These are phyloP conservation scores for Tetranychus piercei DNA, from an alignment of 2,888 invertebrate species.

Conservation along the genomic window DNA sequence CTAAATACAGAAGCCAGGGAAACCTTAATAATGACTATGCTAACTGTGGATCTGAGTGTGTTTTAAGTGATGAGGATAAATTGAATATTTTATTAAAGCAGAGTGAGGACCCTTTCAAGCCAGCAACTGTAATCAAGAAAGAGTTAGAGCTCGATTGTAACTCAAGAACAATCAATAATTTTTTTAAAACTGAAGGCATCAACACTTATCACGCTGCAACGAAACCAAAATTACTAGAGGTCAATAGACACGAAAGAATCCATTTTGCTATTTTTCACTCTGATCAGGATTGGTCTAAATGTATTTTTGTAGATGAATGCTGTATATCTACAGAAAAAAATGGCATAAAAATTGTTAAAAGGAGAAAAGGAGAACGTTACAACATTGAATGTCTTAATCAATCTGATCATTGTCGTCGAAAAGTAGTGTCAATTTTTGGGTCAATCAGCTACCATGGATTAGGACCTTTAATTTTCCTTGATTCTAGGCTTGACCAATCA, in stretches of 20 bases:
- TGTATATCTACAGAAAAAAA: no score
- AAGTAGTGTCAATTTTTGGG: no score
- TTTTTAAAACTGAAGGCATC: background rate
- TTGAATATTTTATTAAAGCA: background rate
- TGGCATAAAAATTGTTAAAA: no score
- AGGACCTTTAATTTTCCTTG: no score
- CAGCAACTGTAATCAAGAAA: background rate
- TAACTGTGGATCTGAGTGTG: background rate
- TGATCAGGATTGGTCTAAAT: no score
- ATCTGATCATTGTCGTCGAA: no score
- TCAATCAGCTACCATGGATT: no score
- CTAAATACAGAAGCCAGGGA: background rate
- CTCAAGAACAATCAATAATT: background rate
- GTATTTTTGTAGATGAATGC: no score
- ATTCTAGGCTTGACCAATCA: no score
- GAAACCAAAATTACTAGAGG: background rate
- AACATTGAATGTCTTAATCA: no score
- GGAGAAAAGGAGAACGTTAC: no score
- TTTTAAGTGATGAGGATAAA: background rate
- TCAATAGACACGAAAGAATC: background rate
- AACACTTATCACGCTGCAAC: background rate
- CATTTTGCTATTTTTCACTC: no score
- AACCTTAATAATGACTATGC: background rate
- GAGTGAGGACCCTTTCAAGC: background rate
- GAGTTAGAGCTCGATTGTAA: background rate